phyloP scores from a whole-genome alignment of 2,113 vertebrate genomes.

The Ciconia boyciana region DNA sequence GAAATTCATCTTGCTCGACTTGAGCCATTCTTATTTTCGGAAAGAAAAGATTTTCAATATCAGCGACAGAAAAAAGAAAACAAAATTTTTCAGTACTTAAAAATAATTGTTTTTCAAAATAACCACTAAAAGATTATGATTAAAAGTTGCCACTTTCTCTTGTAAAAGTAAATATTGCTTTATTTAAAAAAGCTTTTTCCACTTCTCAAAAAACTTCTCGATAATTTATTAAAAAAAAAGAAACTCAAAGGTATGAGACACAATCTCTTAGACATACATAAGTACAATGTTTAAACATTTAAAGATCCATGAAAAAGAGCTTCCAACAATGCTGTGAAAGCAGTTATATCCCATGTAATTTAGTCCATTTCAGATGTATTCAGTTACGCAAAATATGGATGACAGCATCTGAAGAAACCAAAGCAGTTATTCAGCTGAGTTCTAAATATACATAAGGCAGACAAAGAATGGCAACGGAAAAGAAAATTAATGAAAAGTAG shows the following conservation, averaged over 20 bases:
- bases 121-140: neutral
- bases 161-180: neutral
- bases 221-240: neutral
- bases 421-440: neutral
- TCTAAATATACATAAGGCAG: neutral
- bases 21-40: neutral
- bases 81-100: rapidly evolving
- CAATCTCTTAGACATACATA: neutral
- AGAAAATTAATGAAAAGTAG: neutral
- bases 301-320: neutral
- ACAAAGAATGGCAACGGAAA: neutral
- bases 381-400: neutral
- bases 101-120: neutral
- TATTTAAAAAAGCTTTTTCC: neutral
- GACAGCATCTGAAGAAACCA: neutral
- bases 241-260: neutral
- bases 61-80: neutral
- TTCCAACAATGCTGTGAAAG: neutral
- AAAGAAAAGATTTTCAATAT: neutral
- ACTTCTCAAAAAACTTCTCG: neutral
- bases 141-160: neutral
- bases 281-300: neutral
- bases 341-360: neutral
- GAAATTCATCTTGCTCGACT: neutral
- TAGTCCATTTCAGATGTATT: neutral